Evolutionary conservation across 2,797 vertebrate species (phyloP), one percentile per base, ranked within the genome.

Genomic region (Micropoecilia bifurca): DNA sequence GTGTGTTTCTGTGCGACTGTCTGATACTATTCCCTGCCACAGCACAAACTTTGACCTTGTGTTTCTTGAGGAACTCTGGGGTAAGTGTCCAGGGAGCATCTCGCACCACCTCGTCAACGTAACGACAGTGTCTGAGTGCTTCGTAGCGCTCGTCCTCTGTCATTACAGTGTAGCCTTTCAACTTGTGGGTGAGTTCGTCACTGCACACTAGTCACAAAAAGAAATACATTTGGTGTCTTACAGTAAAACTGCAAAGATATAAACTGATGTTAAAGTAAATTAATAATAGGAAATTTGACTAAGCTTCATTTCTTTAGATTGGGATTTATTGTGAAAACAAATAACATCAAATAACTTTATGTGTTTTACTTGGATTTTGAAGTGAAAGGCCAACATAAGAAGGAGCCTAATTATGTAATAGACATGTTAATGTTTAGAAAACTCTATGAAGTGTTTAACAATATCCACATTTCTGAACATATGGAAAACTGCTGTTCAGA

Each of bases 161-260:
- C 99, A 99, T 99, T 94, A 99, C 99, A 0, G 99, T 99, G 89
- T 97, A 99, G 83, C 99, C 99, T 93, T 99, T 99, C 83, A 95
- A 98, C 93, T 98, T 98, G 93, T 97, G 98, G 30, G 98, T 99
- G 90, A 99, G 96, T 85, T 98, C 96, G 85, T 99, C 99, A 39
- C 98, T 99, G 96, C 98, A 99, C 91, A 99, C 98, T 99, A 85
- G 39, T 30, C 76, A 83, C 69, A 87, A 71, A 83, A 20, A 78
- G 16, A 82, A 9, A 43, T 20, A 36, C 3, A 55, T 45, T 30
- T 43, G 16, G 41, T 16, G 25, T 28, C 4, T 71, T 71, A 13
- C 14, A 28, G 6, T 45, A 71, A 45, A 71, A 25, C 68, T 45
- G 68, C 14, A 16, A 16, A n/a, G 10, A 45, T 45, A 45, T 71